Percentiles rank a stretch among this genome's conserved stretches.
phyloP scores from a whole-genome alignment of 2,797 vertebrate genomes.

The Notolabrus celidotus region DNA sequence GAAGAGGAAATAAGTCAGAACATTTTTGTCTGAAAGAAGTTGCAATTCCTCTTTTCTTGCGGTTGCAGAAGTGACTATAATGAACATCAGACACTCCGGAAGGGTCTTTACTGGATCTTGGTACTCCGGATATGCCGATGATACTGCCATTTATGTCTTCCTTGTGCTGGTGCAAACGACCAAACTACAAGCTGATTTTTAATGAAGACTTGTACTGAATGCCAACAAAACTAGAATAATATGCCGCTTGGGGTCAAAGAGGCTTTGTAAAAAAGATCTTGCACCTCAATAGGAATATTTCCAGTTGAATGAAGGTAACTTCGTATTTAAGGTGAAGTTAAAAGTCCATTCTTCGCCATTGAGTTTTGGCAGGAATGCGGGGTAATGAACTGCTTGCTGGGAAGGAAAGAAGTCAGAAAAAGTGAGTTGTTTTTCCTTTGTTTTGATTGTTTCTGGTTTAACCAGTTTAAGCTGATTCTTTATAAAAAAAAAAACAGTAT shows the following conservation, averaged over 20 bases:
- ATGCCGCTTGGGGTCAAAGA: too few relatives aligned
- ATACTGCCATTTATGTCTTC: too few relatives aligned
- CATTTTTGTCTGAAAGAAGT: constrained; percentile 6
- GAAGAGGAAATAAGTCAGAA: constrained; percentile 6
- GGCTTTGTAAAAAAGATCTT: too few relatives aligned
- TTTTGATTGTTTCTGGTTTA: constrained; percentile 53
- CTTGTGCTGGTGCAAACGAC: too few relatives aligned
- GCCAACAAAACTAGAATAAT: too few relatives aligned
- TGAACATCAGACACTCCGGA: constrained; percentile 5
- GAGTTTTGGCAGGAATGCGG: constrained; percentile 2
- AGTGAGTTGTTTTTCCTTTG: constrained; percentile 24
- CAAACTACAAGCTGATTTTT: too few relatives aligned
- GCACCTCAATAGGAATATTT: too few relatives aligned
- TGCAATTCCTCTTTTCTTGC: constrained; percentile 49
- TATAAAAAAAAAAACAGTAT: constrained; percentile 42
- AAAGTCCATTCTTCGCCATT: not conserved
- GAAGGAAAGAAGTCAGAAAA: not conserved
- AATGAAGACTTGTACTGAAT: too few relatives aligned
- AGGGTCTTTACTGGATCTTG: too few relatives aligned
- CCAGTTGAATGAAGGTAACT: too few relatives aligned
- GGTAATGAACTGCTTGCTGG: constrained; percentile 26
- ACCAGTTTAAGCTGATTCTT: constrained; percentile 57
- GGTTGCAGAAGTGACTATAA: constrained; percentile 26
- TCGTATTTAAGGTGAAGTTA: too few relatives aligned
- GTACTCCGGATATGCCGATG: too few relatives aligned